Percentiles rank a stretch among this genome's conserved stretches.
phyloP scores from a whole-genome alignment of 1,140 invertebrate species.

The Zaprionus nigranus region DNA sequence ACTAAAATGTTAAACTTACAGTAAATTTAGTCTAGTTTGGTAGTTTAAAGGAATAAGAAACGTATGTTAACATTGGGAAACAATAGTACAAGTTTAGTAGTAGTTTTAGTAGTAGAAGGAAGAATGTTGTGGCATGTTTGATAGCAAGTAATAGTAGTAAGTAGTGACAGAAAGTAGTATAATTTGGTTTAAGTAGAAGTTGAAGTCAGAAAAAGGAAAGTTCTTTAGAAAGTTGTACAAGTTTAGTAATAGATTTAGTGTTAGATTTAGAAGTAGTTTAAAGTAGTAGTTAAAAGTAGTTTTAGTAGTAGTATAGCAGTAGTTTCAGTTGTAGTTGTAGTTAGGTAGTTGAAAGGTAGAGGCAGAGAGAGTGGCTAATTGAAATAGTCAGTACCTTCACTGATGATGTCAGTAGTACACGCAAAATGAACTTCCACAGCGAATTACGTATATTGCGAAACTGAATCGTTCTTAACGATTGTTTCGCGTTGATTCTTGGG shows the following conservation, averaged over 20 bases:
- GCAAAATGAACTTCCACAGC: conserved; percentile 42
- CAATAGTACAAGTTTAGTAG: background rate
- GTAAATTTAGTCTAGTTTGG: background rate
- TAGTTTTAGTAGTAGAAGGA: background rate
- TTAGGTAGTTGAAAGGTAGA: conserved; percentile 54
- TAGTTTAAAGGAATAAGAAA: background rate
- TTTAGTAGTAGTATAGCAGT: conserved; percentile 27
- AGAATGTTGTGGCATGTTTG: background rate
- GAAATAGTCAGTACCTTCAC: conserved; percentile 66
- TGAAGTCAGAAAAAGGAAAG: background rate
- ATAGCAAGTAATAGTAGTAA: background rate
- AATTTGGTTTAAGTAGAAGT: background rate
- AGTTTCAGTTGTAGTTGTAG: conserved; percentile 15
- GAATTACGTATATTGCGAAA: conserved; percentile 34
- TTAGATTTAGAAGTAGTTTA: background rate
- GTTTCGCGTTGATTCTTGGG: conserved; percentile 39
- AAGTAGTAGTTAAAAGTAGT: background rate
- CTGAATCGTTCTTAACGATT: conserved; percentile 28
- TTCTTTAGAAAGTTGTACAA: background rate
- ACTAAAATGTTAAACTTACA: background rate
- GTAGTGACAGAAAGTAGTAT: background rate
- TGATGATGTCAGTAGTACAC: conserved; percentile 56
- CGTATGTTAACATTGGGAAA: background rate
- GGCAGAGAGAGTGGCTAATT: conserved; percentile 55
- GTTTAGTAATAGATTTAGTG: background rate